These are phyloP conservation scores for Drosophila trichaetosa DNA, from an alignment of 2,888 invertebrate genomes.

Conservation along the genomic window DNA sequence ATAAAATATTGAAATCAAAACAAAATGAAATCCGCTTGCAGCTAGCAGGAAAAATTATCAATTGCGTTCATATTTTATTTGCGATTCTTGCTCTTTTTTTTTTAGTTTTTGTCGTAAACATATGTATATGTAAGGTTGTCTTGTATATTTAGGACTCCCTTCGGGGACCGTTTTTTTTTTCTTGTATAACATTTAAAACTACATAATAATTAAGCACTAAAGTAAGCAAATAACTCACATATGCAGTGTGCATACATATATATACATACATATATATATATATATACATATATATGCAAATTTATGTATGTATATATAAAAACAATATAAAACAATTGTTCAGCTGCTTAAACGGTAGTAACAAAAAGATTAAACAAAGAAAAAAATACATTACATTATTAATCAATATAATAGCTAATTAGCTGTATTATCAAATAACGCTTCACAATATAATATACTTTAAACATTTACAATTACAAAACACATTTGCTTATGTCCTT, in stretches of 20 bases:
- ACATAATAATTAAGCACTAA: constrained; percentile 77
- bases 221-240: constrained; percentile 55
- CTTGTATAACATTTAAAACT: constrained; percentile 71
- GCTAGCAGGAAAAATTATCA: constrained; percentile 39
- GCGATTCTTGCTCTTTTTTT: constrained; percentile 18
- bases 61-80: constrained; percentile 48
- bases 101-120: constrained; percentile 27
- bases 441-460: constrained; percentile 41
- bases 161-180: constrained; percentile 23
- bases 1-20: constrained; percentile 16
- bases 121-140: constrained; percentile 53
- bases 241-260: constrained; percentile 31
- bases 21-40: constrained; percentile 45
- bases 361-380: constrained; percentile 52
- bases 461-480: constrained; percentile 63
- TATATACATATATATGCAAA: constrained; percentile 16
- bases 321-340: constrained; percentile 62
- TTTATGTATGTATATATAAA: constrained; percentile 37
- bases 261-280: constrained; percentile 30
- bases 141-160: constrained; percentile 40
- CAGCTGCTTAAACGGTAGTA: constrained; percentile 68
- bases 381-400: constrained; percentile 30
- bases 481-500: constrained; percentile 31
- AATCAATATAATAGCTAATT: constrained; percentile 55
- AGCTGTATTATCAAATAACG: constrained; percentile 50